These are phyloP conservation scores for Scomberomorus guttatus DNA, from an alignment of 2,797 vertebrate genomes.

Conservation along the genomic window DNA sequence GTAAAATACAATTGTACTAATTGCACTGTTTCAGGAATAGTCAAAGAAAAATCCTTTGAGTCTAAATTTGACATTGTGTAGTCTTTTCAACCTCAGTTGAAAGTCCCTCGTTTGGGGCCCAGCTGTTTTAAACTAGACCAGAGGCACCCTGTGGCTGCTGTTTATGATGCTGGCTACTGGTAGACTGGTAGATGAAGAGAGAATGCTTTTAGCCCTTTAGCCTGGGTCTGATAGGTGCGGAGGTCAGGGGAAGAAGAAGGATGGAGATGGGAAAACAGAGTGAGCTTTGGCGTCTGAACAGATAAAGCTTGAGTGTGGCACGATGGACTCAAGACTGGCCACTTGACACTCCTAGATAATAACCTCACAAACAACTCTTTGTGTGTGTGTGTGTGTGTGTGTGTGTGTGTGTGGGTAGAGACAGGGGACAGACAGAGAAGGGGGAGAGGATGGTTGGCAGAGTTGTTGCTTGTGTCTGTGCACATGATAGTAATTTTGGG, in stretches of 20 bases:
- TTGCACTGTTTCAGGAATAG: neutral
- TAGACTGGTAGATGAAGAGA: slow-evolving; percentile 16
- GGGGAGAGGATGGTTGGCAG: slow-evolving; percentile 1
- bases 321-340: slow-evolving; percentile 76
- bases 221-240: slow-evolving; percentile 24
- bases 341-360: slow-evolving; percentile 75
- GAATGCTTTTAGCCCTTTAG: slow-evolving; percentile 51
- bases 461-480: slow-evolving; percentile 36
- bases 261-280: slow-evolving; percentile 48
- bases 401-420: slow-evolving; percentile 12
- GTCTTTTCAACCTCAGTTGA: neutral
- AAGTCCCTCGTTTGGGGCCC: neutral
- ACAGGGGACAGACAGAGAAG: slow-evolving; percentile 24
- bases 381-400: slow-evolving; percentile 32
- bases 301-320: slow-evolving; percentile 82
- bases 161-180: neutral
- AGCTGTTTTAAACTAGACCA: neutral
- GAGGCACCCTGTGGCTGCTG: neutral
- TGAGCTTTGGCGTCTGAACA: slow-evolving; percentile 56
- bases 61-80: neutral
- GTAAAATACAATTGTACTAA: slow-evolving; percentile 15
- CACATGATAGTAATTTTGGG: slow-evolving; percentile 25
- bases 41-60: neutral
- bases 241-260: slow-evolving; percentile 44
- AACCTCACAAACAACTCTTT: slow-evolving; percentile 52